These are phyloP conservation scores for Scomber japonicus DNA, from an alignment of 2,113 vertebrate species.

Conservation along the genomic window DNA sequence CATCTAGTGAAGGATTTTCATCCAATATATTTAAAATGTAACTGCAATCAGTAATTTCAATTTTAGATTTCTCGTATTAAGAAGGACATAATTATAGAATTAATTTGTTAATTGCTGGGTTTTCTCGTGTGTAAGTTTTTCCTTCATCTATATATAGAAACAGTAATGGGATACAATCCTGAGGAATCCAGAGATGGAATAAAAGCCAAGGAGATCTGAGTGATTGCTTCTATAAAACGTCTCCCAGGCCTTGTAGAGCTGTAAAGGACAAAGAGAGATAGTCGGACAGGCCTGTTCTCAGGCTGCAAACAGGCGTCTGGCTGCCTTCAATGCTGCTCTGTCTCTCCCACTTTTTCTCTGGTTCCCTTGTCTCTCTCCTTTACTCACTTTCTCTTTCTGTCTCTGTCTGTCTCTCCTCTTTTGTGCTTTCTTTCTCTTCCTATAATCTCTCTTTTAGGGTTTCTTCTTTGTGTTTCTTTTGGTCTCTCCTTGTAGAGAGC, in stretches of 20 bases:
- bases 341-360: slow-evolving; percentile 26
- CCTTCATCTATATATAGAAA: slow-evolving; percentile 72
- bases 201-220: slow-evolving; percentile 78
- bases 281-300: slow-evolving; percentile 73
- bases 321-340: slow-evolving; percentile 71
- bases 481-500: slow-evolving; percentile 39
- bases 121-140: slow-evolving; percentile 44
- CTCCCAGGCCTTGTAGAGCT: slow-evolving; percentile 76
- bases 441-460: slow-evolving; percentile 6
- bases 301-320: slow-evolving; percentile 74
- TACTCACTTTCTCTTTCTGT: slow-evolving; percentile 37
- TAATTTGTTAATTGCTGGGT: slow-evolving; percentile 35
- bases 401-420: background rate
- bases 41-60: background rate
- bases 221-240: slow-evolving; percentile 79
- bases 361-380: slow-evolving; percentile 18
- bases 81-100: background rate
- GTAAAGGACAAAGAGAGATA: slow-evolving; percentile 79
- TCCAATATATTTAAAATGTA: too few species aligned
- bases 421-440: slow-evolving; percentile 3
- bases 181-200: slow-evolving; percentile 76
- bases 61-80: background rate
- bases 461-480: slow-evolving; percentile 24
- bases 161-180: slow-evolving; percentile 62
- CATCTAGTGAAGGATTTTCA: background rate